Conservation (phyloP, 1,140 invertebrate genomes). For the Drosophila guanche region DNA sequence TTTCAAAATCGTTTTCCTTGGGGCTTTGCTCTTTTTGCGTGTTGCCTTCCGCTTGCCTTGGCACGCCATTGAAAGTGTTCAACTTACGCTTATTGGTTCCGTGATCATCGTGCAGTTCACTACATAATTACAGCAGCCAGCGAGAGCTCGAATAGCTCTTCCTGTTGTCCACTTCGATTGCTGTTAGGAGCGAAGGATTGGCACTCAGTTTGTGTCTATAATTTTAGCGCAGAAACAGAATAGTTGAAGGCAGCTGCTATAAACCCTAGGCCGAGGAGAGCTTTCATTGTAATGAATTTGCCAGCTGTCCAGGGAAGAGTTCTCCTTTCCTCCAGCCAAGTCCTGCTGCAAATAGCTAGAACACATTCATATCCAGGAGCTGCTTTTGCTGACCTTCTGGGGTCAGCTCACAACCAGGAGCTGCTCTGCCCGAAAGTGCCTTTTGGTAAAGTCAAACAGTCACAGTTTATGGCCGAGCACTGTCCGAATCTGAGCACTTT, state of each 20-base stretch:
- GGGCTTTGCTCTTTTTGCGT: slow-evolving; percentile 20
- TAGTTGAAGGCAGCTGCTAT: slow-evolving; percentile 10
- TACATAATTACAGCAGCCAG: slow-evolving; percentile 49
- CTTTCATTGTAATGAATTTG: slow-evolving; percentile 70
- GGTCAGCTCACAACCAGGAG: slow-evolving; percentile 56
- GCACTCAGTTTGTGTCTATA: slow-evolving; percentile 11
- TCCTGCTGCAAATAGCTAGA: slow-evolving; percentile 35
- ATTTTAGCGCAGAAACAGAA: slow-evolving; percentile 13
- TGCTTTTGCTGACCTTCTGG: slow-evolving; percentile 39
- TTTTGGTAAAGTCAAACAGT: slow-evolving; percentile 51
- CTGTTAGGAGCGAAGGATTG: slow-evolving; percentile 12
- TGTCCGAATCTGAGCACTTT: slow-evolving; percentile 54
- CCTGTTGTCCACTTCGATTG: not conserved
- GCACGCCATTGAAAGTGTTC: slow-evolving; percentile 53
- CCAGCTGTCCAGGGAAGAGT: not conserved
- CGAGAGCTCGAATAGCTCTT: not conserved
- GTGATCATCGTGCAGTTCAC: slow-evolving; percentile 40
- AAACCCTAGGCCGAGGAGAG: slow-evolving; percentile 36
- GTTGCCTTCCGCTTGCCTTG: slow-evolving; percentile 28
- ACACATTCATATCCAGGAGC: slow-evolving; percentile 55
- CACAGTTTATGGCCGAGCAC: slow-evolving; percentile 44
- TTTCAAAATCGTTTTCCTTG: slow-evolving; percentile 32
- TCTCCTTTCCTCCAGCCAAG: slow-evolving; percentile 6
- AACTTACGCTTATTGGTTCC: slow-evolving; percentile 61
- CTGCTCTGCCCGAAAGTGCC: slow-evolving; percentile 39